Conservation (phyloP, 92 coral and sea anemone genomes). For the Epizoanthus ramosus region DNA sequence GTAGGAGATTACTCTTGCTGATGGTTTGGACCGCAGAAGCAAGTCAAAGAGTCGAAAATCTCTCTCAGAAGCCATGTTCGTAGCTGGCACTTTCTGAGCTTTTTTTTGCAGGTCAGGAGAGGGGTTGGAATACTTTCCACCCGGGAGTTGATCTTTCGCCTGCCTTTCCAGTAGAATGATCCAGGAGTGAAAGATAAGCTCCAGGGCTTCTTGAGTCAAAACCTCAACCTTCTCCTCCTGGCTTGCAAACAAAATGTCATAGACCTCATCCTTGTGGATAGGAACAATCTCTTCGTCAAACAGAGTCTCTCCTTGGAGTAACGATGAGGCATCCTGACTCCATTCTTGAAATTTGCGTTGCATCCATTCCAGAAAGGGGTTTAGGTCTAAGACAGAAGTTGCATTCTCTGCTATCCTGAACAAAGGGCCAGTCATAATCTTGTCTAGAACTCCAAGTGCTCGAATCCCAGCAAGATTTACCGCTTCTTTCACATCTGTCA, state of each 20-base stretch:
- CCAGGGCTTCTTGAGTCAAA: constrained; percentile 53
- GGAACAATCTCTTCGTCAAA: constrained; percentile 47
- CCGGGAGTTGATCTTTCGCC: constrained; percentile 36
- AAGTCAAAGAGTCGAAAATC: constrained; percentile 41
- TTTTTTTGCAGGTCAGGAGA: constrained; percentile 43
- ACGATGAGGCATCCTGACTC: constrained; percentile 51
- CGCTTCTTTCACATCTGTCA: constrained; percentile 30
- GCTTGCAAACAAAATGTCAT: constrained; percentile 42
- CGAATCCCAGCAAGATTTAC: constrained; percentile 39
- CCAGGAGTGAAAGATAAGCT: constrained; percentile 45
- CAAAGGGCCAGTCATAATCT: constrained; percentile 49
- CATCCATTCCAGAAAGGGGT: constrained; percentile 48
- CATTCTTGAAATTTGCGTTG: constrained; percentile 46
- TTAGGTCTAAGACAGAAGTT: constrained; percentile 40
- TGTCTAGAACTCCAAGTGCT: constrained; percentile 47
- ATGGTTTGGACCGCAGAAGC: constrained; percentile 44
- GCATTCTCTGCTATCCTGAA: constrained; percentile 36
- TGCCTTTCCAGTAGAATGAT: constrained; percentile 42
- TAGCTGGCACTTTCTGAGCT: constrained; percentile 49
- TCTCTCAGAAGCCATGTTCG: constrained; percentile 54
- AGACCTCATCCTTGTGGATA: constrained; percentile 43
- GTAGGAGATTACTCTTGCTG: constrained; percentile 49
- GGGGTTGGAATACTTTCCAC: constrained; percentile 50
- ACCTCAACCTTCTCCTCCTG: constrained; percentile 42
- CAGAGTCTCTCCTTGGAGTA: constrained; percentile 46